A percentile compares a stretch with the other conserved stretches of the same genome.
These are phyloP conservation scores for Lepidothrix coronata DNA, from an alignment of 2,113 vertebrate species.

Conservation along the genomic window DNA sequence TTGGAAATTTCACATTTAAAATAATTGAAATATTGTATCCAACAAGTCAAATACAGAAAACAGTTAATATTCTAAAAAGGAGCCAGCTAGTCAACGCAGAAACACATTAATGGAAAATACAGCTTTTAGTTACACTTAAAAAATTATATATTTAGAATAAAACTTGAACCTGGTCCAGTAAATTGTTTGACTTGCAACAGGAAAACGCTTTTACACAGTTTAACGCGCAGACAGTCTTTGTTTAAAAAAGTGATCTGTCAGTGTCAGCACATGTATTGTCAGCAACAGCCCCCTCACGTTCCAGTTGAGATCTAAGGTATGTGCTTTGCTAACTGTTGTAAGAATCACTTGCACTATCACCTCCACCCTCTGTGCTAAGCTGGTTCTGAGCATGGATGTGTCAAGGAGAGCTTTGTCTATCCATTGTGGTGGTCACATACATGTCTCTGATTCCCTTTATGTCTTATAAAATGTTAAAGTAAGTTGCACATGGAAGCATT, in stretches of 20 bases:
- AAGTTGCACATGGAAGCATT: slow-evolving; percentile 5
- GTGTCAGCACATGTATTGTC: slow-evolving; percentile 68
- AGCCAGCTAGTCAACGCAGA: slow-evolving; percentile 76
- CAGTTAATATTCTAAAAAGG: slow-evolving; percentile 80
- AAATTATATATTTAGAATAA: slow-evolving; percentile 80
- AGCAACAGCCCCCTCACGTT: neutral
- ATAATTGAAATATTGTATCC: slow-evolving; percentile 81
- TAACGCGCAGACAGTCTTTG: slow-evolving; percentile 72
- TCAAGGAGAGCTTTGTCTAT: neutral
- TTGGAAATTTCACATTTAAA: slow-evolving; percentile 71
- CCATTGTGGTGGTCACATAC: neutral
- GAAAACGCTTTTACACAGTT: slow-evolving; percentile 79
- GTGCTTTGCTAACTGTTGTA: neutral
- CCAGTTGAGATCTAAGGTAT: neutral
- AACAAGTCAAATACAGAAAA: slow-evolving; percentile 84
- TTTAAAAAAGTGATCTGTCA: slow-evolving; percentile 79
- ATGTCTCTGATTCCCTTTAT: neutral
- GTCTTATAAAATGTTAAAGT: neutral
- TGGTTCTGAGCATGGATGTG: neutral
- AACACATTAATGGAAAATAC: slow-evolving; percentile 81
- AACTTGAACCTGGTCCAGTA: slow-evolving; percentile 68
- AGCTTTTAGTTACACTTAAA: slow-evolving; percentile 83
- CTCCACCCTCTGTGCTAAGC: neutral
- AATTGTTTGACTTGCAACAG: slow-evolving; percentile 63
- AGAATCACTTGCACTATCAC: neutral